These are phyloP conservation scores for Rhinichthys klamathensis DNA, from an alignment of 2,113 vertebrate genomes.

Conservation along the genomic window DNA sequence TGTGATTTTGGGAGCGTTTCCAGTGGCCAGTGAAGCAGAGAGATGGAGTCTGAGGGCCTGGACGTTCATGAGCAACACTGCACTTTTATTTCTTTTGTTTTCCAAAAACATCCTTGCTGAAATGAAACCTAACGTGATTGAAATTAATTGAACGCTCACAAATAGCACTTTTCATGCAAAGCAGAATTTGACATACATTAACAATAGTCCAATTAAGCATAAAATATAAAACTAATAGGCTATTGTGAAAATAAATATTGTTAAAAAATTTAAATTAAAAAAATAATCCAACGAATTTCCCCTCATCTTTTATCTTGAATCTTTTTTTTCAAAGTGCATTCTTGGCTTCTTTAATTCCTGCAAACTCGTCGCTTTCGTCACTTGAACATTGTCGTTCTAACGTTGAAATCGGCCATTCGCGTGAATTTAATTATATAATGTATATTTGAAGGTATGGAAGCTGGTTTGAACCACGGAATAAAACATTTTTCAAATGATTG, in stretches of 20 bases:
- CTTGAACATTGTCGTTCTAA: background rate
- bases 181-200: background rate
- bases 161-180: background rate
- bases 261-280: background rate
- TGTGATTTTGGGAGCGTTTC: constrained; percentile 20
- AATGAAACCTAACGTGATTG: background rate
- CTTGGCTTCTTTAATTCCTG: background rate
- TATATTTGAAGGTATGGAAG: too few relatives aligned
- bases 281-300: background rate
- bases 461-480: too few relatives aligned
- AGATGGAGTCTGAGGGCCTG: background rate
- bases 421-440: too few relatives aligned
- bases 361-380: background rate
- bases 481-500: too few relatives aligned
- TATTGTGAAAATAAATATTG: too few relatives aligned
- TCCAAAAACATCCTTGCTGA: background rate
- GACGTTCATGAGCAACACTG: too few relatives aligned
- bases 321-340: background rate
- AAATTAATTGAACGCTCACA: background rate
- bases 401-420: too few relatives aligned
- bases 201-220: background rate
- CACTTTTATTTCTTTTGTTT: background rate
- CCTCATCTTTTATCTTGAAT: background rate
- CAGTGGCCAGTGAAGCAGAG: background rate
- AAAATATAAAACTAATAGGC: too few relatives aligned